phyloP scores from a whole-genome alignment of 2,797 vertebrate genomes.

The Gobio occitaniae region DNA sequence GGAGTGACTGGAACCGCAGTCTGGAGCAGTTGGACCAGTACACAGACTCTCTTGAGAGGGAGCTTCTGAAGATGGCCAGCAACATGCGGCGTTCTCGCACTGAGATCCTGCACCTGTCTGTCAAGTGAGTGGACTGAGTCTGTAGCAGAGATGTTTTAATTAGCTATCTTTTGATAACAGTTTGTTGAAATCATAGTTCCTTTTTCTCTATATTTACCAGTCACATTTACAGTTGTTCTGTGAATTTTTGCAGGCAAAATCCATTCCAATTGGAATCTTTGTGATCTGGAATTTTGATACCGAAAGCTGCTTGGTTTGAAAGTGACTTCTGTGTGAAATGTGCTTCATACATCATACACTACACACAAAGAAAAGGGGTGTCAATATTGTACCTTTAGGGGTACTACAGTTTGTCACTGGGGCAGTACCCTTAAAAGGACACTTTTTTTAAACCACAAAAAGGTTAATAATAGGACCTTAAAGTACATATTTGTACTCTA shows the following conservation, averaged over 20 bases:
- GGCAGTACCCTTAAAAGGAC: no score
- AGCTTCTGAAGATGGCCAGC: conserved; percentile 83
- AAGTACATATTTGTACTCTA: no score
- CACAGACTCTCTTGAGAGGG: conserved; percentile 83
- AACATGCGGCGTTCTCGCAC: conserved; percentile 85
- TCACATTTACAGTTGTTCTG: neutral
- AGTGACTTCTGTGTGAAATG: neutral
- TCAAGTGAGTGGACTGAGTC: conserved; percentile 78
- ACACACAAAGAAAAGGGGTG: no score
- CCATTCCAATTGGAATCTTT: neutral
- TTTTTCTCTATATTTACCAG: neutral
- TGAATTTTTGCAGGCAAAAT: neutral
- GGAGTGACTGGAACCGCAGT: conserved; percentile 77
- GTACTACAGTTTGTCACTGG: no score
- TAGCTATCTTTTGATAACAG: neutral
- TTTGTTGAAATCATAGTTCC: neutral
- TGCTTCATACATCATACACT: neutral
- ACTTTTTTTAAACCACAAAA: no score
- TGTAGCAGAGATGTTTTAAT: neutral
- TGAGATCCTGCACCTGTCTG: conserved; percentile 84
- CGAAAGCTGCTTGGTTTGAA: neutral
- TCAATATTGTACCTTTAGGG: no score
- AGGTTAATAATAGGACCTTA: no score
- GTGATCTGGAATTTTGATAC: neutral
- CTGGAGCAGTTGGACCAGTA: conserved; percentile 84